Base-by-base conservation (phyloP, 1,140 invertebrate genomes). In the Danaus plexippus region DNA sequence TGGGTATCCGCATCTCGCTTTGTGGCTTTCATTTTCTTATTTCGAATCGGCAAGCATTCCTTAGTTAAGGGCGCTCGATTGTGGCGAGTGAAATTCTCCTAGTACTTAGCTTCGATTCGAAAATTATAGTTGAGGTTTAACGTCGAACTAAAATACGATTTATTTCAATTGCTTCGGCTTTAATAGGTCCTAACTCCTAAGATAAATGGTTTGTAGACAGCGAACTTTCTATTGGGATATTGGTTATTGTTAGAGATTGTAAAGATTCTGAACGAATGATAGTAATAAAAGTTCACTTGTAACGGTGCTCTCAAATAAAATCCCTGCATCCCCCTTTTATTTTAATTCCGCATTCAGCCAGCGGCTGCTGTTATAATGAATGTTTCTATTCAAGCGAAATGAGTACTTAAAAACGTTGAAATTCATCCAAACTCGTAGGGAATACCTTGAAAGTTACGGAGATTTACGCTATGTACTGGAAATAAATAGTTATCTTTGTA, bases 401-500 rank as follows among this genome's bases (percentile, higher is more conserved):
- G 43, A 42, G 43, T 9, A 22, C 11, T 9, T 51, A 51, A 57
- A 57, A 51, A 51, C 52, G 47, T 45, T 47, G 47, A 43, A 46
- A 11, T 18, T 46, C 9, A 43, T 43, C 11, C 40, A 51, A 54
- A 59, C 47, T 59, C 47, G 32, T 46, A 43, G 48, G 22, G 18
- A 51, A 57, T 43, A 47, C 43, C 22, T 42, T 50, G 52, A 32
- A 42, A 42, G 46, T 43, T 43, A 48, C 12, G 8, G 47, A n/a
- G 54, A 43, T 47, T 43, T 13, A 12, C 44, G 43, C 9, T 56
- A 51, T 43, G 45, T 52, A 47, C 43, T 54, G 51, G 32, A 55
- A 51, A 60, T 51, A 54, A 54, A 54, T 60, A 46, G 54, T 60
- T 60, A 60, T 60, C 52, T 54, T 60, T 51, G 58, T 55, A 32